Evolutionary conservation across 2,888 invertebrate species (phyloP).

Genomic region (Conus canariensis): DNA sequence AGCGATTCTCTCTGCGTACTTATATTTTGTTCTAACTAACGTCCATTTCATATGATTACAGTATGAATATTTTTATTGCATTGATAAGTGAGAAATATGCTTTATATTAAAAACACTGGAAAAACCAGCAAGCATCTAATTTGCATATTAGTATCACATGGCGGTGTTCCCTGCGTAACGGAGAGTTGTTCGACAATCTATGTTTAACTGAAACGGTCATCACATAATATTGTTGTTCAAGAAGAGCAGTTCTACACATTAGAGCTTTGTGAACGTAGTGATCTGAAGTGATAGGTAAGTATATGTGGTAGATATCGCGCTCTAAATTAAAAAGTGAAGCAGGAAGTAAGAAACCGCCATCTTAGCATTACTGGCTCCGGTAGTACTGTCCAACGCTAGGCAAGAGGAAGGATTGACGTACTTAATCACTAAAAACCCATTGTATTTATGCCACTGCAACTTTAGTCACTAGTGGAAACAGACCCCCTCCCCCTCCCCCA

Average conservation of each 20-base stretch:
- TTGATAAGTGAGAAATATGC: background rate
- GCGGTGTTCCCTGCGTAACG: conserved; percentile 46
- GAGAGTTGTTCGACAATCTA: background rate
- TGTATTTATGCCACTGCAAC: no score
- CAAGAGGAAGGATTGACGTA: no score
- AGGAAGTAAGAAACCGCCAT: conserved; percentile 44
- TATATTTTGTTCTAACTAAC: background rate
- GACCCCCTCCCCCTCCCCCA: no score
- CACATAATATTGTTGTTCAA: background rate
- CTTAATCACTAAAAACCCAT: no score
- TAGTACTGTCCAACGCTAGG: no score
- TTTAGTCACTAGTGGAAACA: no score
- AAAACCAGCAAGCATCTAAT: conserved; percentile 13
- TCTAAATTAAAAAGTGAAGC: background rate
- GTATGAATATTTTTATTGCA: background rate
- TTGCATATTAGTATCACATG: conserved; percentile 48
- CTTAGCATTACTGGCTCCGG: conserved; percentile 2
- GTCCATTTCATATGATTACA: background rate
- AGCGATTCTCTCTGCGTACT: no score
- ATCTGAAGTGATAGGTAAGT: background rate
- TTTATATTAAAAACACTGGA: background rate
- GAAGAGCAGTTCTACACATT: background rate
- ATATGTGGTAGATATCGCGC: background rate
- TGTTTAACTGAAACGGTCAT: background rate
- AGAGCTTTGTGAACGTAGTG: background rate